These are phyloP conservation scores for Drosophila malerkotliana DNA, from an alignment of 1,140 invertebrate species.

Conservation along the genomic window DNA sequence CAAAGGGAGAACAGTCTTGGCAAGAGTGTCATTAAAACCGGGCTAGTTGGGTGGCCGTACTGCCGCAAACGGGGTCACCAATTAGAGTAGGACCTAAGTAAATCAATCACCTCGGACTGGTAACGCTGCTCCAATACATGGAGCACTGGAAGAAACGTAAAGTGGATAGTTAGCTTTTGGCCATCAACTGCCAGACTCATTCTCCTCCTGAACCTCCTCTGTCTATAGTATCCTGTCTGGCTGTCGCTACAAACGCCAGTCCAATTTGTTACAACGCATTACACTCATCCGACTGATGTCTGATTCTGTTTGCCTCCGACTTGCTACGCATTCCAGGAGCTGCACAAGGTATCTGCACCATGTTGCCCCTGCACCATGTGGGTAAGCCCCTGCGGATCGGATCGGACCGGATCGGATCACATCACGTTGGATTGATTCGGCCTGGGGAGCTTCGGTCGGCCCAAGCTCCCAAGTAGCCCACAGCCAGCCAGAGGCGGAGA, in stretches of 20 bases:
- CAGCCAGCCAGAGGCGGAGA: conserved; percentile 12
- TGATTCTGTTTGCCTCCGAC: conserved; percentile 66
- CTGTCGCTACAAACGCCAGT: conserved; percentile 75
- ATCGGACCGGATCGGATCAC: conserved; percentile 11
- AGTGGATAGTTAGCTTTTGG: background rate
- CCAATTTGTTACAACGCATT: conserved; percentile 75
- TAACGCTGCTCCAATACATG: background rate
- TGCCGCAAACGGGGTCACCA: conserved; percentile 29
- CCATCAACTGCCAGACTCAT: conserved; percentile 4
- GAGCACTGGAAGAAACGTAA: conserved; percentile 5
- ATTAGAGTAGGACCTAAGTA: conserved; percentile 21
- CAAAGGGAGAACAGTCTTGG: conserved; percentile 45
- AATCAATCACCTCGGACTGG: conserved; percentile 36
- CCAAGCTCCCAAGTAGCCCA: background rate
- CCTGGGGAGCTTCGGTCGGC: background rate
- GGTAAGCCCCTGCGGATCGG: conserved; percentile 29
- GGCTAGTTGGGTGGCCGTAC: conserved; percentile 40
- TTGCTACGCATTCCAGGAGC: conserved; percentile 83
- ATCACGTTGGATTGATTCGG: conserved; percentile 8
- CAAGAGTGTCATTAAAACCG: conserved; percentile 58
- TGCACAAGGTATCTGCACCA: conserved; percentile 83
- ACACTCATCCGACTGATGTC: conserved; percentile 60
- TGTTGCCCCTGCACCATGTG: conserved; percentile 38
- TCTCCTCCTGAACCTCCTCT: conserved; percentile 14
- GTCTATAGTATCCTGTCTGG: conserved; percentile 32